Evolutionary conservation across 23 tunicate species (phyloP).

Genomic region (Trididemnum nubilum): DNA sequence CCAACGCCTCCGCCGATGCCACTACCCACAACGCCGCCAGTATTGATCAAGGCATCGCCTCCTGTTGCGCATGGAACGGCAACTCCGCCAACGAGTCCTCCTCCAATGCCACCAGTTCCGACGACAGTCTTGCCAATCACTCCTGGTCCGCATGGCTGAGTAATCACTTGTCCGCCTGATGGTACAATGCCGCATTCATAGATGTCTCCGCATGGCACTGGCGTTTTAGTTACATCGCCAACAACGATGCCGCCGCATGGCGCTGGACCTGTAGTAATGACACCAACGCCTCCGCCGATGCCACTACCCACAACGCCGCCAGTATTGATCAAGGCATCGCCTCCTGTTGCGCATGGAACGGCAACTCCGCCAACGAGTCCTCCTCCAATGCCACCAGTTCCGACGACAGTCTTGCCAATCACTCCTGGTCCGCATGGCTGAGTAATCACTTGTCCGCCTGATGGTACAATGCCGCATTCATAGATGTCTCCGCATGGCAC

Average conservation of each 20-base stretch:
- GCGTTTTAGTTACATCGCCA: background rate
- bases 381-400: background rate
- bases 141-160: slow-evolving; percentile 4
- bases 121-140: background rate
- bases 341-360: slow-evolving; percentile 15
- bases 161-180: background rate
- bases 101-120: background rate
- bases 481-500: background rate
- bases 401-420: background rate
- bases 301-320: slow-evolving; percentile 11
- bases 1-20: background rate
- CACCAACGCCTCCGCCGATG: background rate
- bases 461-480: slow-evolving; percentile 1
- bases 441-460: background rate
- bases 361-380: slow-evolving; percentile 2
- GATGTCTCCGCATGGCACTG: slow-evolving; percentile 1
- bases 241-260: slow-evolving; percentile 4
- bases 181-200: slow-evolving; percentile 1
- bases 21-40: slow-evolving; percentile 10
- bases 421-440: slow-evolving; percentile 8
- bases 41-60: background rate
- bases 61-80: slow-evolving; percentile 18
- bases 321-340: slow-evolving; percentile 1
- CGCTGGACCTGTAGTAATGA: background rate
- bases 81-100: slow-evolving; percentile 5